A percentile compares a stretch with the other conserved stretches of the same genome.
phyloP scores from a whole-genome alignment of 2,888 invertebrate species.

The Carabus problematicus region DNA sequence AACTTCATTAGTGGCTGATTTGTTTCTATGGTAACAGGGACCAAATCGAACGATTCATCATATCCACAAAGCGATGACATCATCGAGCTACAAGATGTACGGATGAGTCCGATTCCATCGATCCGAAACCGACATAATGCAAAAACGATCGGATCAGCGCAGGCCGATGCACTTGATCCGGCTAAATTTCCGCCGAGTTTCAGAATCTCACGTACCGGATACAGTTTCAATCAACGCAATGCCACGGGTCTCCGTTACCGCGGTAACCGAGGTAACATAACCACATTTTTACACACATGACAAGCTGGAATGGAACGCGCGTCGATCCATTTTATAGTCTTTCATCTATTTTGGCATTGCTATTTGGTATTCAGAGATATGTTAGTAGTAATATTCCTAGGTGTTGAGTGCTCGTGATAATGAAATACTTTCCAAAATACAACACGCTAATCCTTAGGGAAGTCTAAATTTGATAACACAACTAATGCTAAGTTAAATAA shows the following conservation, averaged over 20 bases:
- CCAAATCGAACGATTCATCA: constrained; percentile 57
- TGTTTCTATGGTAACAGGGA: constrained; percentile 46
- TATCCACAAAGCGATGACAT: constrained; percentile 72
- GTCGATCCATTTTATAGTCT: too few relatives aligned
- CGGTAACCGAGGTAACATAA: constrained; percentile 60
- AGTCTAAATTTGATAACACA: too few relatives aligned
- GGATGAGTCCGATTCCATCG: constrained; percentile 84
- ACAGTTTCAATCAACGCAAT: constrained; percentile 65
- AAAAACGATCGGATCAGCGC: constrained; percentile 57
- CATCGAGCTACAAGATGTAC: constrained; percentile 87
- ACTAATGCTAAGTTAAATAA: too few relatives aligned
- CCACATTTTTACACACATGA: neutral
- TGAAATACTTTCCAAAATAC: too few relatives aligned
- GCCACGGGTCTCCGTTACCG: constrained; percentile 67
- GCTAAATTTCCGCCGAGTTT: constrained; percentile 77
- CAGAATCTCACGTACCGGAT: constrained; percentile 72
- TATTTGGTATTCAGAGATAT: too few relatives aligned
- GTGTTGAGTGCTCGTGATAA: too few relatives aligned
- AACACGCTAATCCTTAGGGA: too few relatives aligned
- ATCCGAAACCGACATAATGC: constrained; percentile 72
- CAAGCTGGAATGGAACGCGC: too few relatives aligned
- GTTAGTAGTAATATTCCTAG: too few relatives aligned
- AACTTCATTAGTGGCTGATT: neutral
- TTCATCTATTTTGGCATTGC: too few relatives aligned
- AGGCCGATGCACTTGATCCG: constrained; percentile 63